Evolutionary conservation across 2,888 invertebrate genomes (phyloP), one percentile per base, ranked within the genome.

Genomic region (Petrolisthes manimaculis): DNA sequence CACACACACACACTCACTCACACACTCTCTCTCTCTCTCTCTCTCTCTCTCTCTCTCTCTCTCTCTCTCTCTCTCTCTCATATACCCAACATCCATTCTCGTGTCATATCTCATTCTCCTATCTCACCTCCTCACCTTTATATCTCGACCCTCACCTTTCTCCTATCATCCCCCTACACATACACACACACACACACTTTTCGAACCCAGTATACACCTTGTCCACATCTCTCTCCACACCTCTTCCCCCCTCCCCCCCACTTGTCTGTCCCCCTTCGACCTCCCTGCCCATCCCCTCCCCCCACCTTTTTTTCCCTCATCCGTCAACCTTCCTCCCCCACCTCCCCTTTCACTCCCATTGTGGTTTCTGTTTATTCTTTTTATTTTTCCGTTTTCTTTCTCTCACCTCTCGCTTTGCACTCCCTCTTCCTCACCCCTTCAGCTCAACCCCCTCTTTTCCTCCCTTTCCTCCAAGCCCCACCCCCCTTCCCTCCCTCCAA

Each of bases 21-120:
- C 71, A 71, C 9, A 71, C 9, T 71, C 71, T 18, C n/a, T 71
- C 71, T n/a, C 71, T n/a, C 71, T 71, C 71, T n/a, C 71, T 71
- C n/a, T n/a, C 71, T n/a, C n/a, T 71, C 71, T n/a, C 71, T 71
- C 71, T 18, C 18, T 18, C 18, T 18, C 18, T 18, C 61, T 61
- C 61, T 21, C 71, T 4, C 71, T 71, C 12, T n/a, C 71, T 4
- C 71, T n/a, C 12, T 2, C 61, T 3, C 61, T 2, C 61, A 37
- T 1, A 37, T 2, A 37, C 37, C 37, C 37, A 37, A 18, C 3
- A 14, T 61, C 18, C 61, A 14, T 61, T 14, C 18, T 61, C 18
- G 9, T 61, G 1, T 61, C 18, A 14, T 61, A 14, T 61, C 18
- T 61, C 18, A 14, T 61, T 61, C 61, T 18, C 3, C 61, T 18